Percentiles rank a stretch among this genome's conserved stretches.
Conservation (phyloP, 1,140 invertebrate genomes). For the Drosophila yakuba region DNA sequence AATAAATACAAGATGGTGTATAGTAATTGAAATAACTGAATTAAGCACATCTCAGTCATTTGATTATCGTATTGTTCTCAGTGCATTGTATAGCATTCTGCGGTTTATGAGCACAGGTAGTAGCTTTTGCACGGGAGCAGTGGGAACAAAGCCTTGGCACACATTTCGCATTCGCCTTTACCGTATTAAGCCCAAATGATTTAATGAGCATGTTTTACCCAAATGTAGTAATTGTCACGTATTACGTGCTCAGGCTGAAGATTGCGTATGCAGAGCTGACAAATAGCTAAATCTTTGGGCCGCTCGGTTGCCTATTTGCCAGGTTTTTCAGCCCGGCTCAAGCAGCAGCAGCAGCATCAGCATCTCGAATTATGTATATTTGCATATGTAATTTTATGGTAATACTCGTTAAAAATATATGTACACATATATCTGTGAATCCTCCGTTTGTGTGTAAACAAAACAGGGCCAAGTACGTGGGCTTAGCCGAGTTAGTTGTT, state of each 20-base stretch:
- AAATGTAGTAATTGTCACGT: constrained; percentile 83
- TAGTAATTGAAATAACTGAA: no score
- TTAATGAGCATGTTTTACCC: constrained; percentile 81
- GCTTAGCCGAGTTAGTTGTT: constrained; percentile 60
- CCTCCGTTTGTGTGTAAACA: constrained; percentile 46
- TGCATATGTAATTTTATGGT: constrained; percentile 82
- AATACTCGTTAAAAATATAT: constrained; percentile 78
- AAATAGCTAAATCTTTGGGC: constrained; percentile 78
- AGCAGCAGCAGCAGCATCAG: constrained; percentile 3
- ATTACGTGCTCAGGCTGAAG: constrained; percentile 79
- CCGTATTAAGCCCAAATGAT: constrained; percentile 77
- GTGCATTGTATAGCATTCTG: constrained; percentile 29
- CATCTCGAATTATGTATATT: constrained; percentile 67
- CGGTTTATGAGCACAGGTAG: constrained; percentile 55
- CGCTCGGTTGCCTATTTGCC: constrained; percentile 30
- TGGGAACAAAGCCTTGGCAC: constrained; percentile 62
- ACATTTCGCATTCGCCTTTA: constrained; percentile 64
- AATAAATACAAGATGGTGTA: no score
- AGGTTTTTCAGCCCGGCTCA: constrained; percentile 31
- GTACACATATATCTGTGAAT: constrained; percentile 47
- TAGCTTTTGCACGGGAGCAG: constrained; percentile 43
- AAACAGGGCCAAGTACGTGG: constrained; percentile 51
- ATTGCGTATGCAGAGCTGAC: constrained; percentile 66
- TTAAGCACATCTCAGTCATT: background rate
- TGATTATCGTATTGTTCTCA: background rate